phyloP scores from a whole-genome alignment of 2,888 invertebrate species.

The Chrysomela aeneicollis region DNA sequence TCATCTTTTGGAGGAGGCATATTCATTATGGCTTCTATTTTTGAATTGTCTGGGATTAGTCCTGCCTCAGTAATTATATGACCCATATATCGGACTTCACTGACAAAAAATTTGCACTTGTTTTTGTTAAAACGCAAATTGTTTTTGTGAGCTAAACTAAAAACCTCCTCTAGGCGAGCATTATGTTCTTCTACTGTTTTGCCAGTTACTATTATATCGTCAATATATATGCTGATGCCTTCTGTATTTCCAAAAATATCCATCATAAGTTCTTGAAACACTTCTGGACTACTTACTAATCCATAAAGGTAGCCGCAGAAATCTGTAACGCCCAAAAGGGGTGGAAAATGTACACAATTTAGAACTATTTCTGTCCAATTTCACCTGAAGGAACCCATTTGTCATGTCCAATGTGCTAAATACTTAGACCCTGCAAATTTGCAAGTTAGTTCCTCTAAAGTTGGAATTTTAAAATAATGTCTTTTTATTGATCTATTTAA shows the following conservation, averaged over 20 bases:
- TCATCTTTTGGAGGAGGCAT: too few species aligned
- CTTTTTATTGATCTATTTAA: constrained; percentile 46
- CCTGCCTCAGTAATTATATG: constrained; percentile 27
- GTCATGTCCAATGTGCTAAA: constrained; percentile 47
- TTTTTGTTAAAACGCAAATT: constrained; percentile 2
- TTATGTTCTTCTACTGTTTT: constrained; percentile 20
- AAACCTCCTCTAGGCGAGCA: constrained; percentile 26
- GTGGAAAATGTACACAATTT: too few species aligned
- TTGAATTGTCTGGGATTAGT: constrained; percentile 16
- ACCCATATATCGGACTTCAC: too few species aligned
- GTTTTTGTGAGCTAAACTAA: constrained; percentile 16
- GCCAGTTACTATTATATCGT: constrained; percentile 5
- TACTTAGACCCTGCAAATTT: constrained; percentile 42
- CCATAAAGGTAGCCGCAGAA: constrained; percentile 30
- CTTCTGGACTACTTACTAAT: constrained; percentile 22
- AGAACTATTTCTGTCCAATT: too few species aligned
- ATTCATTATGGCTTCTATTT: too few species aligned
- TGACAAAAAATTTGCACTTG: constrained; percentile 16
- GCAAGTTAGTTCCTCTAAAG: too few species aligned
- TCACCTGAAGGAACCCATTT: constrained; percentile 32
- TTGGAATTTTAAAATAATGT: constrained; percentile 39
- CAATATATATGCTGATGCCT: constrained; percentile 27
- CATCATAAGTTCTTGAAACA: too few species aligned
- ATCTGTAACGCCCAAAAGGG: constrained; percentile 30
- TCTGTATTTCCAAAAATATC: constrained; percentile 36